Evolutionary conservation across 2,888 invertebrate genomes (phyloP).

Genomic region (Priocnemis perturbator): DNA sequence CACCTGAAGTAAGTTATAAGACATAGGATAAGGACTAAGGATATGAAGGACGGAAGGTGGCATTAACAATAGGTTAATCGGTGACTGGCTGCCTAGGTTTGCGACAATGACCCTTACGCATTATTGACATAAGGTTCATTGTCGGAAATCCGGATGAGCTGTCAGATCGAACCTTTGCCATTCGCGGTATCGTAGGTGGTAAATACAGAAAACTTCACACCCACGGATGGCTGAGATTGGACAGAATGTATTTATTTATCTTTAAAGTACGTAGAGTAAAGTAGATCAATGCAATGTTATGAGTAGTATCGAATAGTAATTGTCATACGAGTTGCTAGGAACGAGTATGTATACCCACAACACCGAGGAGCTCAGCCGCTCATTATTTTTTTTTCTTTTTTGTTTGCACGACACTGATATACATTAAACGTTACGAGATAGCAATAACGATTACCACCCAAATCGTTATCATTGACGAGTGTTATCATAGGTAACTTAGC

Average conservation of each 20-base stretch:
- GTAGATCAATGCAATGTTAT: conserved; percentile 74
- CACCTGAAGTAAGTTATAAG: too few species aligned
- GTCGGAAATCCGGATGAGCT: too few species aligned
- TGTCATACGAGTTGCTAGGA: conserved; percentile 74
- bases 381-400: conserved; percentile 53
- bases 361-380: conserved; percentile 73
- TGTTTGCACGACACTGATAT: conserved; percentile 73
- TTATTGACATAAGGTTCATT: too few species aligned
- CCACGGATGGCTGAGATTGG: conserved; percentile 60
- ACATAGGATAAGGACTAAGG: too few species aligned
- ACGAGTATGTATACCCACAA: conserved; percentile 75
- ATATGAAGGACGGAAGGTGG: too few species aligned
- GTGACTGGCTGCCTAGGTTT: too few species aligned
- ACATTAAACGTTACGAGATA: conserved; percentile 71
- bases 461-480: conserved; percentile 53
- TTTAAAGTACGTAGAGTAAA: conserved; percentile 74
- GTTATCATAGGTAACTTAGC: conserved; percentile 51
- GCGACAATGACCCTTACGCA: too few species aligned
- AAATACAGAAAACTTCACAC: conserved; percentile 16
- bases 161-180: not conserved
- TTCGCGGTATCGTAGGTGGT: not conserved
- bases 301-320: conserved; percentile 74
- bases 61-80: too few species aligned
- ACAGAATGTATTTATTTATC: conserved; percentile 75
- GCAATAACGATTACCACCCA: conserved; percentile 63